Conservation (phyloP, 2,888 invertebrate species). For the Apamea sordens region DNA sequence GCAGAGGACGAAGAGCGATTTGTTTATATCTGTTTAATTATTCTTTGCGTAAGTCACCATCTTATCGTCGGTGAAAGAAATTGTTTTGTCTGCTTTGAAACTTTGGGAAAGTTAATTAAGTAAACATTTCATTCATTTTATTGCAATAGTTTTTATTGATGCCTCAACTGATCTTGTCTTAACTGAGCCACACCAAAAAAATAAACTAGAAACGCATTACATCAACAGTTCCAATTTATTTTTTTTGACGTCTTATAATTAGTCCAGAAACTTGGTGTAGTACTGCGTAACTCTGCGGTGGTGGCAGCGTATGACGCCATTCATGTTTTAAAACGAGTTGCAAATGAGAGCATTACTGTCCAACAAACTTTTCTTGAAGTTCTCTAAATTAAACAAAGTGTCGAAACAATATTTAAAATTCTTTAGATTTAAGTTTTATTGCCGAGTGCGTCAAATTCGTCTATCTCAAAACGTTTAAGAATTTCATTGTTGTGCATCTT, state of each 20-base stretch:
- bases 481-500: background rate
- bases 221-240: constrained; percentile 40
- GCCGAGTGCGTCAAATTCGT: background rate
- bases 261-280: constrained; percentile 65
- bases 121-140: constrained; percentile 12
- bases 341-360: constrained; percentile 48
- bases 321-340: constrained; percentile 70
- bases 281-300: constrained; percentile 70
- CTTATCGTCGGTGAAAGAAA: constrained; percentile 26
- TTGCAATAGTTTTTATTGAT: constrained; percentile 12
- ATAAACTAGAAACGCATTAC: constrained; percentile 24
- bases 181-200: constrained; percentile 1
- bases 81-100: constrained; percentile 21
- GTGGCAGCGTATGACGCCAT: constrained; percentile 72
- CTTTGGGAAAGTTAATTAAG: constrained; percentile 35
- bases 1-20: constrained; percentile 71
- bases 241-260: constrained; percentile 57
- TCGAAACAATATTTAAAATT: background rate
- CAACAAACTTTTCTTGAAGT: constrained; percentile 4
- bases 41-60: constrained; percentile 53
- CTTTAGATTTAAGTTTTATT: background rate
- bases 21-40: constrained; percentile 65
- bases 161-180: background rate
- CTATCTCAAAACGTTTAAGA: background rate
- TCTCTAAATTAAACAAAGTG: background rate